A percentile compares a stretch with the other conserved stretches of the same genome.
These are phyloP conservation scores for Menidia menidia DNA, from an alignment of 2,797 vertebrate genomes.

Conservation along the genomic window DNA sequence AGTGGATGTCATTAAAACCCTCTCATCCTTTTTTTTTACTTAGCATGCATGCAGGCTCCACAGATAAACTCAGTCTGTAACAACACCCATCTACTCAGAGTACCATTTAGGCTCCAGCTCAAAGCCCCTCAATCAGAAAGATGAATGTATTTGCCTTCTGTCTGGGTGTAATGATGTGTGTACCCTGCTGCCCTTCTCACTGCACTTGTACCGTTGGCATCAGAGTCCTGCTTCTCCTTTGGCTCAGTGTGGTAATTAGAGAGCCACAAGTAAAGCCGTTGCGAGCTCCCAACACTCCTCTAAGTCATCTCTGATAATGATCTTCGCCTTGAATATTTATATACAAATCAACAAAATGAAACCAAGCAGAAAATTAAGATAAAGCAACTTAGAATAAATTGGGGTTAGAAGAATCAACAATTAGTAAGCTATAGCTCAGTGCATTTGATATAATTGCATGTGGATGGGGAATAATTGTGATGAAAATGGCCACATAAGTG, in stretches of 20 bases:
- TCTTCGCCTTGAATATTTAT: slow-evolving; percentile 90
- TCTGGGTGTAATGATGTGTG: slow-evolving; percentile 83
- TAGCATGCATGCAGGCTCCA: slow-evolving; percentile 5
- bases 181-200: slow-evolving; percentile 75
- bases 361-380: slow-evolving; percentile 99
- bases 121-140: slow-evolving; percentile 73
- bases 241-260: slow-evolving; percentile 77
- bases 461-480: slow-evolving; percentile 86
- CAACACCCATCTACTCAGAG: slow-evolving; percentile 42
- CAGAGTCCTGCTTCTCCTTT: slow-evolving; percentile 74
- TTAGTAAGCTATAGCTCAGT: slow-evolving; percentile 97
- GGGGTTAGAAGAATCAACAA: slow-evolving; percentile 97
- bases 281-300: slow-evolving; percentile 67
- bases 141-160: slow-evolving; percentile 78
- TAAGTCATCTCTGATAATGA: slow-evolving; percentile 96
- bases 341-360: slow-evolving; percentile 99
- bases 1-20: slow-evolving; percentile 1
- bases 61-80: slow-evolving; percentile 18
- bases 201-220: slow-evolving; percentile 74
- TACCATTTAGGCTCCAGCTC: slow-evolving; percentile 61
- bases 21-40: slow-evolving; percentile 5
- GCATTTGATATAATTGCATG: slow-evolving; percentile 95
- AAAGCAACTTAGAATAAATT: slow-evolving; percentile 98
- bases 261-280: slow-evolving; percentile 64
- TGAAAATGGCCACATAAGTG: slow-evolving; percentile 59